Conservation (phyloP, 2,888 invertebrate genomes). For the Craniophora ligustri region DNA sequence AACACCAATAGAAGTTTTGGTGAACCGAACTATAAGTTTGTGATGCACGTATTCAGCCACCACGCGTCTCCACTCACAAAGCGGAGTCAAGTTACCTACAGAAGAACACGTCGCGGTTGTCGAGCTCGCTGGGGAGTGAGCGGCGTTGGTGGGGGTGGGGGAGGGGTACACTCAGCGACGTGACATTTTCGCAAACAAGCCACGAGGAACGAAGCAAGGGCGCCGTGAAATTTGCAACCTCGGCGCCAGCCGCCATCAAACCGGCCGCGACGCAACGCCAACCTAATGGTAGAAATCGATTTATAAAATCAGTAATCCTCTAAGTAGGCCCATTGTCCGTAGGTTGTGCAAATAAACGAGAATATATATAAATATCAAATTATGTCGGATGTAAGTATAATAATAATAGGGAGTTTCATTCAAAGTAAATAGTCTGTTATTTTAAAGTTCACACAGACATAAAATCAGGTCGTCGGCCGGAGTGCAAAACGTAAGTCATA, state of each 20-base stretch:
- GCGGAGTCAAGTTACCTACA: constrained; percentile 71
- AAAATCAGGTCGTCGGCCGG: not conserved
- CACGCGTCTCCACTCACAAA: constrained; percentile 60
- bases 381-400: constrained; percentile 12
- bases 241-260: constrained; percentile 66
- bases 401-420: constrained; percentile 12
- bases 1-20: constrained; percentile 53
- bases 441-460: not conserved
- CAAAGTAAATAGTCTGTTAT: constrained; percentile 5
- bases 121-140: constrained; percentile 50
- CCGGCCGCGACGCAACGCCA: constrained; percentile 60
- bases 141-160: constrained; percentile 45
- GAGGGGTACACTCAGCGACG: constrained; percentile 67
- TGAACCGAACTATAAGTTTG: constrained; percentile 56
- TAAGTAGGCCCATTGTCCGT: constrained; percentile 49
- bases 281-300: constrained; percentile 72
- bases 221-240: constrained; percentile 72
- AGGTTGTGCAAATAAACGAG: constrained; percentile 45
- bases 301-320: constrained; percentile 69
- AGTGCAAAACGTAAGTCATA: not conserved
- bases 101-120: constrained; percentile 68
- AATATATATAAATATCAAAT: constrained; percentile 27
- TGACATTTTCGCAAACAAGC: constrained; percentile 84
- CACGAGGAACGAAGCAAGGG: constrained; percentile 65
- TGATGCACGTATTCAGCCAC: constrained; percentile 61